Conservation (phyloP, 1,140 invertebrate species). For the Macrobrachium rosenbergii region DNA sequence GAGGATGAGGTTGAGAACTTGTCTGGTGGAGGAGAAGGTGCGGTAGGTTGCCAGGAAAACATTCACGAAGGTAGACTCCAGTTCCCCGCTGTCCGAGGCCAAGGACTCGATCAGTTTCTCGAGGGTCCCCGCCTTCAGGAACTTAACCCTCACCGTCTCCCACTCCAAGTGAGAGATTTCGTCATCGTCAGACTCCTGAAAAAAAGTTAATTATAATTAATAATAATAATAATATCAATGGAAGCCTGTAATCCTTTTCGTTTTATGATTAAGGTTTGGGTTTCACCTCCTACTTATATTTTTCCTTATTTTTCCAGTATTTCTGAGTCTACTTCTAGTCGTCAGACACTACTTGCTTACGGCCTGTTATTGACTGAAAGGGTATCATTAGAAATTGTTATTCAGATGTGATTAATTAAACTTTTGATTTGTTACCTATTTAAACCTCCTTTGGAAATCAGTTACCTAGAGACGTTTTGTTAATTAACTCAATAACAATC, state of each 20-base stretch:
- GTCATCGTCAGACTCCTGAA: constrained; percentile 68
- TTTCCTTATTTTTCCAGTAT: too few species aligned
- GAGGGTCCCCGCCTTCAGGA: constrained; percentile 96
- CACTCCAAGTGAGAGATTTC: constrained; percentile 97
- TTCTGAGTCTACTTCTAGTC: too few species aligned
- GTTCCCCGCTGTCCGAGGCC: constrained; percentile 92
- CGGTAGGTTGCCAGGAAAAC: constrained; percentile 96
- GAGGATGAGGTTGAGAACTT: constrained; percentile 86
- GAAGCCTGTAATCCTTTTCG: background rate
- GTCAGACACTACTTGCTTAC: too few species aligned
- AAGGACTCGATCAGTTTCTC: constrained; percentile 92
- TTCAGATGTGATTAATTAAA: too few species aligned
- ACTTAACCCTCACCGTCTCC: constrained; percentile 97
- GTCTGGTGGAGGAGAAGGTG: constrained; percentile 84
- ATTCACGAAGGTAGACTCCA: constrained; percentile 98
- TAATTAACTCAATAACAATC: too few species aligned
- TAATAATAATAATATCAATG: background rate
- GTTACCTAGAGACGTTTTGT: too few species aligned
- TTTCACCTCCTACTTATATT: background rate
- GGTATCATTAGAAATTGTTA: too few species aligned
- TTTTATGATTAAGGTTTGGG: background rate
- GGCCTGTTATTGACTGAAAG: too few species aligned
- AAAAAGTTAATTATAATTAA: background rate
- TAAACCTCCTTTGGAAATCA: too few species aligned
- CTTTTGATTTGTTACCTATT: too few species aligned